phyloP scores from a whole-genome alignment of 1,140 invertebrate species.

The Ceratina australensis region DNA sequence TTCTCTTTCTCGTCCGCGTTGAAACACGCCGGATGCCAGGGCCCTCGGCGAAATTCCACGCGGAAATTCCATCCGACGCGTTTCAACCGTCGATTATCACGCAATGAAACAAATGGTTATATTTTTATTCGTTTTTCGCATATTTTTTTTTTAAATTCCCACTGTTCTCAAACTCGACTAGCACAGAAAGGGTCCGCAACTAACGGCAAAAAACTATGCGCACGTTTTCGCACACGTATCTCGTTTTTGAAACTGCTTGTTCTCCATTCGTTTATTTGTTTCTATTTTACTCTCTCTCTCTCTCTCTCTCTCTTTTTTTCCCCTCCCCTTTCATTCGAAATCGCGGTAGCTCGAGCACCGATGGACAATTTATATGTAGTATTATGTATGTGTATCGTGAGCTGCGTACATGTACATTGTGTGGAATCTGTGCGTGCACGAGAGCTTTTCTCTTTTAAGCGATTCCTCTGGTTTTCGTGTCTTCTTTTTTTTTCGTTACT shows the following conservation, averaged over 20 bases:
- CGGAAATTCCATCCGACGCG: not conserved
- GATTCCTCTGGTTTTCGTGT: not conserved
- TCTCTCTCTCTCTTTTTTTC: not conserved
- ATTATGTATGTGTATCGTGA: not conserved
- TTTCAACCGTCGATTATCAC: not conserved
- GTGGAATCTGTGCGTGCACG: not conserved
- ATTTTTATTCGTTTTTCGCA: too few relatives aligned
- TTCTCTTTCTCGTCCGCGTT: not conserved
- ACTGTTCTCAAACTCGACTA: not conserved
- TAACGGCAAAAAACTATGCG: not conserved
- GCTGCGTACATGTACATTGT: not conserved
- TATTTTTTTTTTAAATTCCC: too few relatives aligned
- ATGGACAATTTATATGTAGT: slow-evolving; percentile 8
- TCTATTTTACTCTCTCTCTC: not conserved
- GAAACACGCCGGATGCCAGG: slow-evolving; percentile 10
- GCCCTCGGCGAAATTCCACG: slow-evolving; percentile 3
- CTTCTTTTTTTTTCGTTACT: not conserved
- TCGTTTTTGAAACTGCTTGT: not conserved
- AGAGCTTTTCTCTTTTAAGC: slow-evolving; percentile 4
- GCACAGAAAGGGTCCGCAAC: not conserved
- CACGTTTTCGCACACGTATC: not conserved
- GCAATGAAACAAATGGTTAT: not conserved
- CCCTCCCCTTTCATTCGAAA: not conserved
- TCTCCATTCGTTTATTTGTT: not conserved
- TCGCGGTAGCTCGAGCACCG: slow-evolving; percentile 28